Evolutionary conservation across 1,140 invertebrate species (phyloP).

Genomic region (Danaus melanippus): DNA sequence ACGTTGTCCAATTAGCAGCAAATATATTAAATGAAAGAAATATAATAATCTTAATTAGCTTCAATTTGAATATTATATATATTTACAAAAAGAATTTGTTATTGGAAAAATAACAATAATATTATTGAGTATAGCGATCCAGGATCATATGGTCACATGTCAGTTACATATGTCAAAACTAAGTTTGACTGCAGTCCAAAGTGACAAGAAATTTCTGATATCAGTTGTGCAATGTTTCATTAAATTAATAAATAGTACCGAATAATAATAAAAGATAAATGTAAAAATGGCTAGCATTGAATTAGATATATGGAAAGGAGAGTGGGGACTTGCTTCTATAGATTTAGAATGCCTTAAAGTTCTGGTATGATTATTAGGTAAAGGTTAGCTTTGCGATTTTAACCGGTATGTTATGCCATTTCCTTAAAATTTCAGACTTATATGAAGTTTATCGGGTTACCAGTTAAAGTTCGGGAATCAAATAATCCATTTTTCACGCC

Average conservation of each 20-base stretch:
- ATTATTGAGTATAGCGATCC: too few species aligned
- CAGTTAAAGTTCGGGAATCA: slow-evolving; percentile 76
- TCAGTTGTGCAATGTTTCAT: slow-evolving; percentile 27
- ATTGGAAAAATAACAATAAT: too few species aligned
- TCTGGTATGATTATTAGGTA: slow-evolving; percentile 74
- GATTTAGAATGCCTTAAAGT: slow-evolving; percentile 85
- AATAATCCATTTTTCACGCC: slow-evolving; percentile 81
- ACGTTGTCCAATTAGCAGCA: too few species aligned
- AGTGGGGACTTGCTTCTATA: slow-evolving; percentile 87
- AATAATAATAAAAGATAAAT: slow-evolving; percentile 1
- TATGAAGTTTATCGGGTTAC: slow-evolving; percentile 80
- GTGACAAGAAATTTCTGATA: too few species aligned
- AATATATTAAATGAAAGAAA: too few species aligned
- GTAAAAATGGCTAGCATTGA: slow-evolving; percentile 69
- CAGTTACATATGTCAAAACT: too few species aligned
- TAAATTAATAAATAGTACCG: slow-evolving; percentile 23
- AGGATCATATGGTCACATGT: too few species aligned
- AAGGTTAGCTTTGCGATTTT: slow-evolving; percentile 5
- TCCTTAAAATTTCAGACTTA: slow-evolving; percentile 75
- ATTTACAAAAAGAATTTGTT: too few species aligned
- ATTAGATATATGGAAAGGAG: slow-evolving; percentile 85
- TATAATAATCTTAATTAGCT: too few species aligned
- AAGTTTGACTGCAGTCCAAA: too few species aligned
- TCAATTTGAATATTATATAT: too few species aligned
- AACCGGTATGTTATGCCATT: slow-evolving; percentile 32